Evolutionary conservation across 2,113 vertebrate genomes (phyloP).

Genomic region (Lycaon pictus): DNA sequence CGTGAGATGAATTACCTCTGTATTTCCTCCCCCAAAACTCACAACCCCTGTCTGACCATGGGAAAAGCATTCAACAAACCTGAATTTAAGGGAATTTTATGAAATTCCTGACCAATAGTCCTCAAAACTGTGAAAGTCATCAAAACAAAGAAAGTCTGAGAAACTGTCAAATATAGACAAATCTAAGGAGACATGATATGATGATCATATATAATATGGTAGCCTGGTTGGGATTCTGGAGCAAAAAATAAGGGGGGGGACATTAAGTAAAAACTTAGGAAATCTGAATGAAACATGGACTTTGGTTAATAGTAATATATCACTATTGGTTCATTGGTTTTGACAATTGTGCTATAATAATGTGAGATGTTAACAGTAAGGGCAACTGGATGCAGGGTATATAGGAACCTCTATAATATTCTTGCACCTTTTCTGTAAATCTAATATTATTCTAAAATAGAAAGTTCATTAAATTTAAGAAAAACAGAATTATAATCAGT

Average conservation of each 20-base stretch:
- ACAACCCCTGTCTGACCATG: background rate
- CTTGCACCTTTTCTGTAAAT: background rate
- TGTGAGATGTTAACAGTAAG: background rate
- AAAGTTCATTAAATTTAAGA: background rate
- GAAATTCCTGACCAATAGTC: background rate
- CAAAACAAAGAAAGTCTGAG: background rate
- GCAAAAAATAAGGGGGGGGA: background rate
- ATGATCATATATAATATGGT: background rate
- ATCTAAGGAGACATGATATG: background rate
- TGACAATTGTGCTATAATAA: background rate
- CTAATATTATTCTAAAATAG: background rate
- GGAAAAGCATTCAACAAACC: background rate
- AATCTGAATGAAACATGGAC: background rate
- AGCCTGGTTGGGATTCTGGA: background rate
- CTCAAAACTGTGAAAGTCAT: background rate
- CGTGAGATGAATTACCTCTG: background rate
- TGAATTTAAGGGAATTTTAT: background rate
- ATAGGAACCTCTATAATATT: background rate
- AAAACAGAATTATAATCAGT: background rate
- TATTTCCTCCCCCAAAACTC: background rate
- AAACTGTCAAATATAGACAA: background rate
- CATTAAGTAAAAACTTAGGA: background rate
- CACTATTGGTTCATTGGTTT: background rate
- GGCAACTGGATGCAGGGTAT: background rate
- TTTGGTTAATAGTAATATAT: background rate